Evolutionary conservation across 1,140 invertebrate genomes (phyloP).

Genomic region (Rhopalosiphum maidis): DNA sequence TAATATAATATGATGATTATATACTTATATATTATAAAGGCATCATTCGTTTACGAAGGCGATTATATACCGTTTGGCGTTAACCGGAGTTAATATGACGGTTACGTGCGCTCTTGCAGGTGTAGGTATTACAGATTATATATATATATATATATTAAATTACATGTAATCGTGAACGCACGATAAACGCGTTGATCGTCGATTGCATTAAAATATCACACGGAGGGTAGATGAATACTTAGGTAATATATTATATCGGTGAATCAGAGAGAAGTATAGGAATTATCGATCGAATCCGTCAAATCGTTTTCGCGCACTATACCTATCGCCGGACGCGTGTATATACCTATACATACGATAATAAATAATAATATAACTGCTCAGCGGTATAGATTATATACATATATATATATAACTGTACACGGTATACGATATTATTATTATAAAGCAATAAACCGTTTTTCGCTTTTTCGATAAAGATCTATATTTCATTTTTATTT

Average conservation of each 20-base stretch:
- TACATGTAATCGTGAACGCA: neutral
- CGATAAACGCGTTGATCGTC: neutral
- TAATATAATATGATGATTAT: neutral
- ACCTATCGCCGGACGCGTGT: neutral
- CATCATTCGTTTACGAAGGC: neutral
- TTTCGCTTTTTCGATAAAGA: conserved; percentile 12
- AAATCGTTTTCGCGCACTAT: neutral
- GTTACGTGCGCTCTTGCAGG: neutral
- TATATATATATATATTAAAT: neutral
- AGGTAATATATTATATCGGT: neutral
- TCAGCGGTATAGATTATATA: neutral
- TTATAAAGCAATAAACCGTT: conserved; percentile 27
- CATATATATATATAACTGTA: neutral
- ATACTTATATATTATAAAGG: neutral
- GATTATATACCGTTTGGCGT: conserved; percentile 1
- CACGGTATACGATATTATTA: neutral
- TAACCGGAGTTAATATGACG: neutral
- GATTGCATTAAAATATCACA: neutral
- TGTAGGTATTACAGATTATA: neutral
- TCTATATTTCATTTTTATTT: conserved; percentile 14
- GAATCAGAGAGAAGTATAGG: neutral
- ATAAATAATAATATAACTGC: neutral
- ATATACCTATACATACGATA: neutral
- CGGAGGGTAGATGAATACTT: neutral
- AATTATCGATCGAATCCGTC: neutral